Evolutionary conservation across 2,888 invertebrate species (phyloP).

Genomic region (Plagiodera versicolora): DNA sequence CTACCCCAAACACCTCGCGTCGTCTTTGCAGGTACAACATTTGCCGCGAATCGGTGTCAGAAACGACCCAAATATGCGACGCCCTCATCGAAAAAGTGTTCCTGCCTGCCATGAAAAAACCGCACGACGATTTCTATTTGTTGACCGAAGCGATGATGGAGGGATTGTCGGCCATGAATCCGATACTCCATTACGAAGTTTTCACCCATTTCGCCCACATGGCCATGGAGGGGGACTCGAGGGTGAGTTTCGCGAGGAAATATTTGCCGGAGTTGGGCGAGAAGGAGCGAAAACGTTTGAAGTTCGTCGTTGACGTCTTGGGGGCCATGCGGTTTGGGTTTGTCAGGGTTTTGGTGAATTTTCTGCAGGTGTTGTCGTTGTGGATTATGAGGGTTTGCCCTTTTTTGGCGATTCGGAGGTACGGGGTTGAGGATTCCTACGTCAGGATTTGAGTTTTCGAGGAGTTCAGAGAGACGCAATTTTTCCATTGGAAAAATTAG

Average conservation of each 20-base stretch:
- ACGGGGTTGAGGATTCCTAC: not conserved
- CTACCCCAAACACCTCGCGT: no score
- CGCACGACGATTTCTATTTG: slow-evolving; percentile 64
- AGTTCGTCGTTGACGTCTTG: not conserved
- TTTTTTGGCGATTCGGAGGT: slow-evolving; percentile 63
- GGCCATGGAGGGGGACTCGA: slow-evolving; percentile 31
- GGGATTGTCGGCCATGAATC: slow-evolving; percentile 71
- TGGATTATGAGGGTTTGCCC: slow-evolving; percentile 70
- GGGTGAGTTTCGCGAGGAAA: not conserved
- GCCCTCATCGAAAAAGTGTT: slow-evolving; percentile 63
- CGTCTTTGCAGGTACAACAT: not conserved
- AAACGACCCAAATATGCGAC: slow-evolving; percentile 56
- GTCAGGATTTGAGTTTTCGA: not conserved
- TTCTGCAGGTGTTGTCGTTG: slow-evolving; percentile 52
- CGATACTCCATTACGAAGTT: slow-evolving; percentile 61
- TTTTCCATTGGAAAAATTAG: no score
- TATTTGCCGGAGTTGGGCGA: not conserved
- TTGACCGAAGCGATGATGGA: slow-evolving; percentile 67
- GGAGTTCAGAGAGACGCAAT: no score
- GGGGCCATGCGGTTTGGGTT: not conserved
- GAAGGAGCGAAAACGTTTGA: not conserved
- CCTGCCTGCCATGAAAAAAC: slow-evolving; percentile 63
- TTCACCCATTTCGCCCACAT: slow-evolving; percentile 55
- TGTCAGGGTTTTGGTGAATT: not conserved
- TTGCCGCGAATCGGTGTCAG: not conserved